Conservation (phyloP, 1,140 invertebrate species). For the Sitophilus oryzae region DNA sequence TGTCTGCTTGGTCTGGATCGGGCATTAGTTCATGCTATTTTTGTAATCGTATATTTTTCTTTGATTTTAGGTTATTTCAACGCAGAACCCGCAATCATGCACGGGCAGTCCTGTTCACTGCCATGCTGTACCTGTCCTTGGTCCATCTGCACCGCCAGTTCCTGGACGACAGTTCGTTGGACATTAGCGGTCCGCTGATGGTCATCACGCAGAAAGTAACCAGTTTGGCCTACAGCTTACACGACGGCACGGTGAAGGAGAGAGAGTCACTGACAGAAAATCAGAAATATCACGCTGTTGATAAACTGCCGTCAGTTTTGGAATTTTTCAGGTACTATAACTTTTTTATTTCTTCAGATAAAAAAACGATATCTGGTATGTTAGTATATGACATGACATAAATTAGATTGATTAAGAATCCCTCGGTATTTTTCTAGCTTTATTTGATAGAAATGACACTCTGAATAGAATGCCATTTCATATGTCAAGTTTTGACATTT, state of each 20-base stretch:
- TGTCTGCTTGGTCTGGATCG: too few relatives aligned
- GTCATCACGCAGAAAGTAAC: constrained; percentile 95
- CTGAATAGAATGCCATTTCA: too few relatives aligned
- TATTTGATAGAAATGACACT: too few relatives aligned
- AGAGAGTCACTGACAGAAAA: constrained; percentile 60
- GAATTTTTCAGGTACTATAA: constrained; percentile 84
- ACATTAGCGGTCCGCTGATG: constrained; percentile 92
- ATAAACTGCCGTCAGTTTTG: constrained; percentile 64
- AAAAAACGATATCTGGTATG: too few relatives aligned
- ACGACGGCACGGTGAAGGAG: constrained; percentile 71
- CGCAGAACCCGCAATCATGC: constrained; percentile 25
- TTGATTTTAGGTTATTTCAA: constrained; percentile 19
- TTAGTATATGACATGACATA: too few relatives aligned
- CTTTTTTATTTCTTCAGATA: too few relatives aligned
- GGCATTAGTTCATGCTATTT: too few relatives aligned
- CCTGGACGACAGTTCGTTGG: constrained; percentile 81
- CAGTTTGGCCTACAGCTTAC: constrained; percentile 82
- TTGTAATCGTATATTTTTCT: too few relatives aligned
- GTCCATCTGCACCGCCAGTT: constrained; percentile 82
- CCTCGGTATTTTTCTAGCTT: too few relatives aligned
- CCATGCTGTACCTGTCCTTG: constrained; percentile 77
- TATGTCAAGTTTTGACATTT: too few relatives aligned
- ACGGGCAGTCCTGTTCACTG: constrained; percentile 62
- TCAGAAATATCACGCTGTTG: constrained; percentile 65
- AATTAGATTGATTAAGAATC: too few relatives aligned